phyloP scores from a whole-genome alignment of 1,140 invertebrate genomes.

The Myzus persicae region DNA sequence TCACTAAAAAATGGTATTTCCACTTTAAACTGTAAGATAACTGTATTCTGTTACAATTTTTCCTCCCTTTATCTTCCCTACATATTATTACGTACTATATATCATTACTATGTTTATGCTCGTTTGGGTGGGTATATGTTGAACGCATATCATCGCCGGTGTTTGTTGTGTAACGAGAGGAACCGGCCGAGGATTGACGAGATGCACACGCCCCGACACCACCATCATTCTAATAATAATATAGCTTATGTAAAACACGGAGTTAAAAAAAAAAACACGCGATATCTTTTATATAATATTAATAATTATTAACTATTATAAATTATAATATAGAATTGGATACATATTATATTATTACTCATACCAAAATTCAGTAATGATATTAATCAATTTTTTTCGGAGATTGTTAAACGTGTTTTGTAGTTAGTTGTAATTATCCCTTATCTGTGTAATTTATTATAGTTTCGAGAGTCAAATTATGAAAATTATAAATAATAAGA shows the following conservation, averaged over 20 bases:
- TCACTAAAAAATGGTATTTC: slow-evolving; percentile 54
- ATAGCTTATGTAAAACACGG: background rate
- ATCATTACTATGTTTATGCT: slow-evolving; percentile 38
- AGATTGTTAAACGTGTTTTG: background rate
- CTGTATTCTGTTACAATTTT: slow-evolving; percentile 38
- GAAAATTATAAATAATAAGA: background rate
- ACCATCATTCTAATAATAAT: slow-evolving; percentile 48
- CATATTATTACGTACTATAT: background rate
- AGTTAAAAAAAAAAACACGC: background rate
- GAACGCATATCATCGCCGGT: slow-evolving; percentile 53
- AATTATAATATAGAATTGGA: no score
- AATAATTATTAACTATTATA: background rate
- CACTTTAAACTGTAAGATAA: slow-evolving; percentile 50
- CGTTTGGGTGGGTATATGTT: slow-evolving; percentile 38
- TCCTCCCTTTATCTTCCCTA: background rate
- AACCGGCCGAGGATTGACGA: slow-evolving; percentile 51
- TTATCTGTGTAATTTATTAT: background rate
- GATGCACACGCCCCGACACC: slow-evolving; percentile 55
- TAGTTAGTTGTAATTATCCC: background rate
- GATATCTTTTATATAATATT: background rate
- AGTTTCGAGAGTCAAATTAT: background rate
- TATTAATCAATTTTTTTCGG: background rate
- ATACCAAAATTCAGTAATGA: background rate
- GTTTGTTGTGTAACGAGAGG: slow-evolving; percentile 52
- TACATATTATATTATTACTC: background rate